Conservation (phyloP, 2,113 vertebrate genomes). For the Calyptommatus sinebrachiatus region DNA sequence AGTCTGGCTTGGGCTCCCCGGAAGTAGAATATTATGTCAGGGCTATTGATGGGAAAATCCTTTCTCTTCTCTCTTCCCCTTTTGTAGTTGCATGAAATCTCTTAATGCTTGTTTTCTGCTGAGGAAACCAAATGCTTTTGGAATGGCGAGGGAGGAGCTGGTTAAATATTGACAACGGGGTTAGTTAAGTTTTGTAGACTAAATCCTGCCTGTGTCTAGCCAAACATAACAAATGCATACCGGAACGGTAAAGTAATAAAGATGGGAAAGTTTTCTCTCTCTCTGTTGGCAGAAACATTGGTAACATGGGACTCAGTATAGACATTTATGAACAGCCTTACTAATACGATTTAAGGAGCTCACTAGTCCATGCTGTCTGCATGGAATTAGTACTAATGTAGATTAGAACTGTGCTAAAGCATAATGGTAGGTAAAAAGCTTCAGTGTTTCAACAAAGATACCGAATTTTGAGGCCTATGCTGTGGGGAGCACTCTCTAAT, state of each 20-base stretch:
- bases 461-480: no score
- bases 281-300: not conserved
- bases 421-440: no score
- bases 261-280: not conserved
- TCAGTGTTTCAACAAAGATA: no score
- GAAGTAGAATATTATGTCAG: conserved; percentile 18
- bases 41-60: conserved; percentile 12
- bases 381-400: no score
- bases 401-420: no score
- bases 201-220: conserved; percentile 4
- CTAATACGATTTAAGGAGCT: no score
- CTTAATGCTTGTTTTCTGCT: not conserved
- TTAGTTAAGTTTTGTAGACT: not conserved
- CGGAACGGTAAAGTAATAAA: not conserved
- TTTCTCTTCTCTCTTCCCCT: not conserved
- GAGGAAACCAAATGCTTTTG: not conserved
- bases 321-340: no score
- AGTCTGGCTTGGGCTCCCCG: not conserved
- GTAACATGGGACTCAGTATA: no score
- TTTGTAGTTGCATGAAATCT: conserved; percentile 24
- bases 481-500: no score
- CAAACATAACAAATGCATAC: not conserved
- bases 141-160: not conserved
- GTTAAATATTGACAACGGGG: not conserved
- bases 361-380: no score